Base-by-base conservation (phyloP, 2,113 vertebrate genomes). In the Fukomys damarensis region DNA sequence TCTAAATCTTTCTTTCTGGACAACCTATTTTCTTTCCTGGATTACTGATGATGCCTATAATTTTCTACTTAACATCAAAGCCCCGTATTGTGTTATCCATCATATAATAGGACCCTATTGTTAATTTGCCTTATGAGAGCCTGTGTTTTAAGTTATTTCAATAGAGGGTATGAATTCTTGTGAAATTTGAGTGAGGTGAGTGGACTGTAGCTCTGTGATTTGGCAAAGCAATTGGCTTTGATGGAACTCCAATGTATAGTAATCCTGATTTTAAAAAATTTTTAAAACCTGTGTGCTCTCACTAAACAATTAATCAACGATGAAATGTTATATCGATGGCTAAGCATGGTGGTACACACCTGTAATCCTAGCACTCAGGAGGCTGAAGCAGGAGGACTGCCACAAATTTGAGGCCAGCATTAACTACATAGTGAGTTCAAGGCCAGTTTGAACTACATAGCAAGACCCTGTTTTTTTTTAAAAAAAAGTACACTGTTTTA, bases 41-140 rank as follows among this genome's bases (percentile, higher is more conserved):
- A 11, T 91, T 59, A 43, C 17, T 54, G 38, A 54, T 81, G 20
- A 91, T 20, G 5, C 14, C n/a, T 91, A 38, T 12, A 61, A 93
- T 88, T 95, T 96, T 93, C 79, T 65, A 58, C 59, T 89, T 93
- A 91, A 70, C 35, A 66, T 94, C 56, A 92, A 72, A 92, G 16
- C 46, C 84, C n/a, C 32, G 16, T 87, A 26, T 90, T 95, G 32
- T 38, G 22, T 82, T 96, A 59, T 49, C 49, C 28, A 26, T 46
- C n/a, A 92, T 6, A 32, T 26, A n/a, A 79, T 3, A 74, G 49
- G 38, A 35, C 19, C 74, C 30, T 38, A 19, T 56, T 76, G 20
- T 63, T 89, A 81, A 80, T 14, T 20, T n/a, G 35, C 46, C 58
- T 70, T 87, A 66, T 38, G 17, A 80, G 14, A 61, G 10, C 8